phyloP scores from a whole-genome alignment of 2,113 vertebrate species.

The Glaucidium brasilianum region DNA sequence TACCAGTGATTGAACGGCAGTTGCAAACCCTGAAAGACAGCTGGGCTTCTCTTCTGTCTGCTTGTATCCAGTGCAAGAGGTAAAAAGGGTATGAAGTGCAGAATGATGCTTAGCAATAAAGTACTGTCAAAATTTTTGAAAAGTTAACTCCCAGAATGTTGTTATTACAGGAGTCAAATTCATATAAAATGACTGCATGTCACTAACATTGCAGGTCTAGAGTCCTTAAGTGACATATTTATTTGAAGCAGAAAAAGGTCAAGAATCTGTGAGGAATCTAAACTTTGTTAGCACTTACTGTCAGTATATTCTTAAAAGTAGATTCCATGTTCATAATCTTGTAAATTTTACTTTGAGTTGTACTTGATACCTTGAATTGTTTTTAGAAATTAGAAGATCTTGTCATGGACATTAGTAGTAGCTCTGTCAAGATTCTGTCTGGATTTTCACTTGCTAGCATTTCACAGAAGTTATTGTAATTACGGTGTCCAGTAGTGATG shows the following conservation, averaged over 20 bases:
- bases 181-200: background rate
- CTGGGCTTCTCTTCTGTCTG: conserved; percentile 88
- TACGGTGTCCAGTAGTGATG: background rate
- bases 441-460: background rate
- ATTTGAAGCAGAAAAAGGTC: background rate
- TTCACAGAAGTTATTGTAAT: background rate
- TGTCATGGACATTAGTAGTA: background rate
- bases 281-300: background rate
- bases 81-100: conserved; percentile 39
- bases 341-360: background rate
- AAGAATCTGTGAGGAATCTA: background rate
- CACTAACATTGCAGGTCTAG: background rate
- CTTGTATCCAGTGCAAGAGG: conserved; percentile 95
- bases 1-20: conserved; percentile 85
- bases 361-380: background rate
- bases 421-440: background rate
- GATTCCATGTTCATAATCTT: background rate
- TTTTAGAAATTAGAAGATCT: background rate
- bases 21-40: conserved; percentile 89
- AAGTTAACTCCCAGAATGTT: background rate
- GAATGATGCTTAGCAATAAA: background rate
- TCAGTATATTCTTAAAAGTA: background rate
- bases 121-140: background rate
- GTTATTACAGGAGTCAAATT: background rate
- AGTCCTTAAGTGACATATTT: background rate